A percentile compares a stretch with the other conserved stretches of the same genome.
These are phyloP conservation scores for Lineus longissimus DNA, from an alignment of 1,140 invertebrate genomes.

Conservation along the genomic window DNA sequence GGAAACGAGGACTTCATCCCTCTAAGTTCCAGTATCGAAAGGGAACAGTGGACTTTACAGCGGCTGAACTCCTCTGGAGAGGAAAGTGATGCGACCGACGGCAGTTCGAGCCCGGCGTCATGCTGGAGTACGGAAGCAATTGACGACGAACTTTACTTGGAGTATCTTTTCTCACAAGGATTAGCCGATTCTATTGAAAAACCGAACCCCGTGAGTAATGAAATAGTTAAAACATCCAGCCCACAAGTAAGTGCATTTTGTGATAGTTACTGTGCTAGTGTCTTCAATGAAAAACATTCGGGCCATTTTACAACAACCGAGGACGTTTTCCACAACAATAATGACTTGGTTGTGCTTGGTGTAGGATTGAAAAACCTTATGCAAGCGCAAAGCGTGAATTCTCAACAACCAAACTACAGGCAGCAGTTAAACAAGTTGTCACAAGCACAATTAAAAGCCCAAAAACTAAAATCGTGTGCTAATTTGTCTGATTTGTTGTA, in stretches of 20 bases:
- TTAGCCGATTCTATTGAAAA: constrained; percentile 29
- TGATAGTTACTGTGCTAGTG: constrained; percentile 12
- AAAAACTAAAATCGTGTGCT: not conserved
- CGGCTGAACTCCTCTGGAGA: constrained; percentile 46
- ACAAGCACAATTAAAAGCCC: constrained; percentile 13
- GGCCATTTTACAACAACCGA: constrained; percentile 11
- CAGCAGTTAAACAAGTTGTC: not conserved
- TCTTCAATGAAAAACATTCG: not conserved
- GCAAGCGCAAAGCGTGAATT: constrained; percentile 28
- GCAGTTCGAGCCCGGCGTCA: constrained; percentile 20
- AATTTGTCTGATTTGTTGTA: not conserved
- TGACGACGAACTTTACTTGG: constrained; percentile 39
- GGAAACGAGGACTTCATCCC: constrained; percentile 37
- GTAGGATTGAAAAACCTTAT: constrained; percentile 52
- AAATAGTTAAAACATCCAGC: constrained; percentile 5
- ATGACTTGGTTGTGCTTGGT: constrained; percentile 51
- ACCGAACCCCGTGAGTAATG: not conserved
- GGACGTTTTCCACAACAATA: constrained; percentile 28
- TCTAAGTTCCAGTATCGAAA: constrained; percentile 38
- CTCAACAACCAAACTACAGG: not conserved
- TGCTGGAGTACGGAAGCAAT: constrained; percentile 37
- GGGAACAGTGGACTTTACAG: constrained; percentile 43
- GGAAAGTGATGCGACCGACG: constrained; percentile 28
- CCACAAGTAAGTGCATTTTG: constrained; percentile 28
- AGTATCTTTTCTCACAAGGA: constrained; percentile 47